A percentile compares a stretch with the other conserved stretches of the same genome.
Conservation (phyloP, 2,888 invertebrate genomes). For the Plutella xylostella region DNA sequence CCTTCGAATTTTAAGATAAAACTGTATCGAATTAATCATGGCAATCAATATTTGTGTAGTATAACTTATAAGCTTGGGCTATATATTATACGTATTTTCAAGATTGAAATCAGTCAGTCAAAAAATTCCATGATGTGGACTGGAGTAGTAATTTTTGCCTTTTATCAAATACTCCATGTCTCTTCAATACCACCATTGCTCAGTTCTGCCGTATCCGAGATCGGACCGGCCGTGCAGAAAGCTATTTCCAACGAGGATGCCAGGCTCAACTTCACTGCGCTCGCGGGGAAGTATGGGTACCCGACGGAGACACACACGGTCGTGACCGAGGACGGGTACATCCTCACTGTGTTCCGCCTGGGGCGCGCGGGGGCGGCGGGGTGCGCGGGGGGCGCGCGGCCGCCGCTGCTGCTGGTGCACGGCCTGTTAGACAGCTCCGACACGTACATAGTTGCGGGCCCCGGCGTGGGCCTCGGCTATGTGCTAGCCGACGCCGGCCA, state of each 20-base stretch:
- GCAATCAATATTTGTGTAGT: too few relatives aligned
- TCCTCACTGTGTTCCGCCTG: constrained; percentile 40
- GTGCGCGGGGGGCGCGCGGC: constrained; percentile 39
- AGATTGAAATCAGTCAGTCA: too few relatives aligned
- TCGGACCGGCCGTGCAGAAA: too few relatives aligned
- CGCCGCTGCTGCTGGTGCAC: constrained; percentile 46
- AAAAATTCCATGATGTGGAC: too few relatives aligned
- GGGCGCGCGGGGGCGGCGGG: constrained; percentile 28
- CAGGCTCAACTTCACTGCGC: constrained; percentile 36
- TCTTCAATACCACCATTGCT: too few relatives aligned
- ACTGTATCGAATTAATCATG: too few relatives aligned
- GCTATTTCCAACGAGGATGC: constrained; percentile 32
- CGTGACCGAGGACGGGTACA: constrained; percentile 45
- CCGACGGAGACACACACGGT: constrained; percentile 35
- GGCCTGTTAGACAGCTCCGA: constrained; percentile 56
- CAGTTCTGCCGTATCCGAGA: too few relatives aligned
- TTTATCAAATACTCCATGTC: too few relatives aligned
- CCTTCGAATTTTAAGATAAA: too few relatives aligned
- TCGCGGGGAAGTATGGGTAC: constrained; percentile 42
- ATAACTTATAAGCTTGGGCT: too few relatives aligned
- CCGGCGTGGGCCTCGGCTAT: constrained; percentile 44
- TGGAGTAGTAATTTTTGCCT: too few relatives aligned
- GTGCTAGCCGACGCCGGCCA: constrained; percentile 40
- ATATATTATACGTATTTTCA: too few relatives aligned
- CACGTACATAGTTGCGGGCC: constrained; percentile 49